Percentiles rank a stretch among this genome's conserved stretches.
These are phyloP conservation scores for Silurus asotus DNA, from an alignment of 2,113 vertebrate species.

Conservation along the genomic window DNA sequence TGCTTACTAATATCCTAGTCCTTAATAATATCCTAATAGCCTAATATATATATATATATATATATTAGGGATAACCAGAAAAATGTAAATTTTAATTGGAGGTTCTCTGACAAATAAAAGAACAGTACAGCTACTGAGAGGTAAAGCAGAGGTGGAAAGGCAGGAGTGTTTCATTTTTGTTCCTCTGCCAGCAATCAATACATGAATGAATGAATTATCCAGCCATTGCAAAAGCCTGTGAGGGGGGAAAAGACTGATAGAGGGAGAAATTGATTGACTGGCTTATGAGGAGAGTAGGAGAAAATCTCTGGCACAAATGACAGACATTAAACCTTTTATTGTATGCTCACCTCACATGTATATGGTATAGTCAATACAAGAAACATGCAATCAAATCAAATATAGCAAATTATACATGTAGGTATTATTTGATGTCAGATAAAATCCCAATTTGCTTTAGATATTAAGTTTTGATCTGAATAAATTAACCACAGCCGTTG, in stretches of 20 bases:
- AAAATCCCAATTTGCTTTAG: too few species aligned
- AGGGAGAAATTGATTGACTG: constrained; percentile 43
- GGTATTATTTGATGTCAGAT: neutral
- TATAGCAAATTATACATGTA: neutral
- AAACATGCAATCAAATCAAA: neutral
- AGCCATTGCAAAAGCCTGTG: constrained; percentile 27
- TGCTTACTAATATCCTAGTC: too few species aligned
- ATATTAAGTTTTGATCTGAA: neutral
- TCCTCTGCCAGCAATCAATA: constrained; percentile 51
- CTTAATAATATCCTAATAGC: too few species aligned
- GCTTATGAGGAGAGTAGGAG: constrained; percentile 10
- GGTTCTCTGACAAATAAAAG: neutral
- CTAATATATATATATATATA: too few species aligned
- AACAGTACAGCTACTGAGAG: neutral
- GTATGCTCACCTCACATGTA: neutral
- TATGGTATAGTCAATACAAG: neutral
- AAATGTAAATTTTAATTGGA: neutral
- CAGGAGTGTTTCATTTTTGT: constrained; percentile 40
- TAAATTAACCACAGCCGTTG: neutral
- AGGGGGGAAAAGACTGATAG: constrained; percentile 38
- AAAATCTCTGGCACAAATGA: constrained; percentile 21
- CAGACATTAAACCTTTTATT: neutral
- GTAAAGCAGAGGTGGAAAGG: constrained; percentile 4
- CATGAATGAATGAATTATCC: constrained; percentile 53
- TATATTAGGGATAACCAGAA: neutral